Conservation (phyloP, 2,888 invertebrate species). For the Tinea pellionella region DNA sequence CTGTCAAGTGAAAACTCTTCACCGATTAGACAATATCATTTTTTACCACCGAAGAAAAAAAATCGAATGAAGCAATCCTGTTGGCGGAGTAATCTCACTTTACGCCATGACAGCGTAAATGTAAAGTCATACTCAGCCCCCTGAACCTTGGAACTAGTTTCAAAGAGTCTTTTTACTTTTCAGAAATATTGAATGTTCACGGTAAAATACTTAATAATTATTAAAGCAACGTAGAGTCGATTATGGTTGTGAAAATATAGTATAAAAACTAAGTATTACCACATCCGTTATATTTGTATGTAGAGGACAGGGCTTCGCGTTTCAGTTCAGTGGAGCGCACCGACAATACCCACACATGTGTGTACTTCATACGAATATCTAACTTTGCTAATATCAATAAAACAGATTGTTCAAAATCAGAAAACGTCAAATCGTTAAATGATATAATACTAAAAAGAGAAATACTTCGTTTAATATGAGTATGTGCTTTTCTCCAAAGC, state of each 20-base stretch:
- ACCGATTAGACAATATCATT: too few species aligned
- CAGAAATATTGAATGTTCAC: background rate
- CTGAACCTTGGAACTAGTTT: too few species aligned
- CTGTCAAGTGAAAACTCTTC: too few species aligned
- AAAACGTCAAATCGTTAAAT: background rate
- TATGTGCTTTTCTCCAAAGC: background rate
- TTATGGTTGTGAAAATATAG: background rate
- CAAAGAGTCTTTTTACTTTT: too few species aligned
- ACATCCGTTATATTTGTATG: slow-evolving; percentile 48
- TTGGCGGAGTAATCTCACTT: too few species aligned
- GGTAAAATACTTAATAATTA: too few species aligned
- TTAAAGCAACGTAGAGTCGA: background rate
- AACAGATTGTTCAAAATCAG: background rate
- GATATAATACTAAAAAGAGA: background rate
- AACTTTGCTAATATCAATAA: background rate
- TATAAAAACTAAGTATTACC: slow-evolving; percentile 1
- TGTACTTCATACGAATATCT: background rate
- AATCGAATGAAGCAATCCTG: too few species aligned
- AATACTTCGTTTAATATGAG: background rate
- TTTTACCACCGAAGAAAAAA: too few species aligned
- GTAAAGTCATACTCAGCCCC: too few species aligned
- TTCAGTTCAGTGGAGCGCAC: slow-evolving; percentile 64
- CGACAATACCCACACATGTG: slow-evolving; percentile 19
- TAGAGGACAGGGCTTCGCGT: slow-evolving; percentile 48
- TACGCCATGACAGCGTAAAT: too few species aligned